These are phyloP conservation scores for Zoanthus gigantus DNA, from an alignment of 92 coral and sea anemone genomes.

Conservation along the genomic window DNA sequence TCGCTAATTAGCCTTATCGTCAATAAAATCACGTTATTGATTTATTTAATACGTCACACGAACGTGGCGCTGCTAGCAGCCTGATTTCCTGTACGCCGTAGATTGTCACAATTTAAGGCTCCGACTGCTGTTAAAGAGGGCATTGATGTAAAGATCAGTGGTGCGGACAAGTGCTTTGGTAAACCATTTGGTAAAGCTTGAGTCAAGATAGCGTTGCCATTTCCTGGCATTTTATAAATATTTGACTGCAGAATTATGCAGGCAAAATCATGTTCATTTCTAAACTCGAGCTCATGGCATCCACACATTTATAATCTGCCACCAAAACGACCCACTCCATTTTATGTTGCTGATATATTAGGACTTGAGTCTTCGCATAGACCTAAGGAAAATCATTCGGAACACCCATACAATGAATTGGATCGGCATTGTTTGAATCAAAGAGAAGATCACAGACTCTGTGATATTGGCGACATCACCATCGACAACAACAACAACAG, in stretches of 20 bases:
- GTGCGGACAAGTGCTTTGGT: slow-evolving; percentile 11
- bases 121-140: slow-evolving; percentile 35
- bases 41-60: slow-evolving; percentile 98
- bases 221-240: slow-evolving; percentile 11
- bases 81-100: slow-evolving; percentile 73
- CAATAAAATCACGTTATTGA: slow-evolving; percentile 99
- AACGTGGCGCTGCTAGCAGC: slow-evolving; percentile 77
- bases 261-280: slow-evolving; percentile 52
- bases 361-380: slow-evolving; percentile 83
- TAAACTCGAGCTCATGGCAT: slow-evolving; percentile 97
- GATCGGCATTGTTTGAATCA: slow-evolving; percentile 41
- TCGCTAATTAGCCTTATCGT: slow-evolving; percentile 99
- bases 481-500: slow-evolving; percentile 37
- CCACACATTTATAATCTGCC: slow-evolving; percentile 90
- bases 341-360: slow-evolving; percentile 93
- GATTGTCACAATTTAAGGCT: slow-evolving; percentile 63
- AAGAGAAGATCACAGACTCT: slow-evolving; percentile 45
- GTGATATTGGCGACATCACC: slow-evolving; percentile 5
- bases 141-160: slow-evolving; percentile 18
- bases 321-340: slow-evolving; percentile 94
- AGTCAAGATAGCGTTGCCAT: neutral
- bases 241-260: slow-evolving; percentile 27
- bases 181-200: neutral
- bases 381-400: slow-evolving; percentile 47
- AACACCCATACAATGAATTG: slow-evolving; percentile 38